Base-by-base conservation (phyloP, 2,888 invertebrate species). In the Neoitamus cyanurus region DNA sequence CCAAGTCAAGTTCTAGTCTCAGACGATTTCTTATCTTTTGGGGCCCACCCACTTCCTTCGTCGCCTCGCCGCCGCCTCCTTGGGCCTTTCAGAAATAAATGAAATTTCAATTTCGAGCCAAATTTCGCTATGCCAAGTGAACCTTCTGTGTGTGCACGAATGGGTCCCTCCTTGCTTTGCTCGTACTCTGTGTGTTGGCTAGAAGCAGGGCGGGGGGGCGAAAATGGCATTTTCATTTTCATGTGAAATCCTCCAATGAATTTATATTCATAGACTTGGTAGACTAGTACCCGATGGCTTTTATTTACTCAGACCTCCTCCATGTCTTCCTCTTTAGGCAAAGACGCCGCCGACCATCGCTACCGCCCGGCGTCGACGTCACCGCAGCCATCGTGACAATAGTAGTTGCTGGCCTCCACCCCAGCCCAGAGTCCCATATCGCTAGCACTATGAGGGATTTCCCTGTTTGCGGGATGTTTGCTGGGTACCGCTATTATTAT, bases 51-150 rank as follows among this genome's bases (percentile, higher is more conserved):
- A 31, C 28, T 48, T 25, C 77, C 36, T 42, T 77, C 30, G 6
- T 20, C 15, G 25, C 37, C 15, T 58, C 28, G 11, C 28, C 58
- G 31, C 31, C 15, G 34, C n/a, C 69, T 68, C 25, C 15, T 58
- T 30, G 68, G 58, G 28, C 36, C 25, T 69, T 34, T 68, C 34
- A 36, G 31, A 70, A 83, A 83, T 83, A 36, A 70, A 83, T 37
- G 82, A 34, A 58, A 83, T 69, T 69, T 42, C 69, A 68, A 58
- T 36, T 70, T 70, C 37, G 68, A 70, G 83, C 83, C 83, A 83
- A 58, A 83, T 69, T 70, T 75, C 28, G 46, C 28, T 75, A 75
- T 42, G 42, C 75, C 75, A 46, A 73, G 34, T 73, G 73, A 73
- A 73, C 73, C 20, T 36, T 73, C 34, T 34, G 73, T 73, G 70